These are phyloP conservation scores for Rhabditoides inermis DNA, from an alignment of 2,888 invertebrate species.

Conservation along the genomic window DNA sequence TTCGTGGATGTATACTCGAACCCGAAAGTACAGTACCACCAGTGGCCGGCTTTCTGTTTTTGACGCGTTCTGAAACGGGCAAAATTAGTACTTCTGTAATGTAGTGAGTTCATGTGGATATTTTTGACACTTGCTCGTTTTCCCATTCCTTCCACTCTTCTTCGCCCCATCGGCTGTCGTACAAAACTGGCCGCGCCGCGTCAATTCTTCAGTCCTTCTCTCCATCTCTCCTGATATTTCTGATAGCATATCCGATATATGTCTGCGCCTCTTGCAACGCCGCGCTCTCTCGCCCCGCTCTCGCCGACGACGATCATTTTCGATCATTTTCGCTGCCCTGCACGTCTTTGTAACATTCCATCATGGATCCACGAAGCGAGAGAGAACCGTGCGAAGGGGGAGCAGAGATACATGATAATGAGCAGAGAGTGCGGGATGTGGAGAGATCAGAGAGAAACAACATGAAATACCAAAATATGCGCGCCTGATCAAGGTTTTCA, in stretches of 20 bases:
- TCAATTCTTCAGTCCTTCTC: background rate
- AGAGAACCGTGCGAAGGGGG: too few species aligned
- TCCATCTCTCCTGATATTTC: background rate
- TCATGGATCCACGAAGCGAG: too few species aligned
- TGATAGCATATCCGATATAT: too few species aligned
- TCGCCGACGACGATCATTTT: too few species aligned
- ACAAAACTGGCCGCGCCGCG: background rate
- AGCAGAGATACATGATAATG: too few species aligned
- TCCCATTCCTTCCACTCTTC: background rate
- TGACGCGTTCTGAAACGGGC: constrained; percentile 24
- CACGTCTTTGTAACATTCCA: too few species aligned
- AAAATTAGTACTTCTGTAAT: too few species aligned
- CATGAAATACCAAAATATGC: background rate
- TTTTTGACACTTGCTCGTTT: background rate
- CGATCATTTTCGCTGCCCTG: too few species aligned
- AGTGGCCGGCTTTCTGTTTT: constrained; percentile 35
- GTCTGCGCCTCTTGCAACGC: background rate
- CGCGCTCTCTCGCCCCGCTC: background rate
- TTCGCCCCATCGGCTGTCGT: background rate
- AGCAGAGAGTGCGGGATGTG: too few species aligned
- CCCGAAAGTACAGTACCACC: constrained; percentile 41
- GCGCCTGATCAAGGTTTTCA: background rate
- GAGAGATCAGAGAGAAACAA: background rate
- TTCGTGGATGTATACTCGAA: constrained; percentile 42
- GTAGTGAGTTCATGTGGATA: background rate